Evolutionary conservation across 1,140 invertebrate species (phyloP).

Genomic region (Riptortus pedestris): DNA sequence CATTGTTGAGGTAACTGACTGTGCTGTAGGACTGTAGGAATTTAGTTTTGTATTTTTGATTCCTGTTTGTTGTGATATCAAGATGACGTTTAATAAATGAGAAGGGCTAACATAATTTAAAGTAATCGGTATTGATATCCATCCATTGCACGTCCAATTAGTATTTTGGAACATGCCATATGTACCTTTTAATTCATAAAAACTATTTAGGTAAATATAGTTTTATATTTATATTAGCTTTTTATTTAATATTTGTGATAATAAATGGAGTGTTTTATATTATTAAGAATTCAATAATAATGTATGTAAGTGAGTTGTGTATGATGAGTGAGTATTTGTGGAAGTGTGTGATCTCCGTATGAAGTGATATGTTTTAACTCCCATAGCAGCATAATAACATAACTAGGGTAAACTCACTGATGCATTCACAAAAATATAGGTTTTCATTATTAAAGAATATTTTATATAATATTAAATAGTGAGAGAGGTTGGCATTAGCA

Average conservation of each 20-base stretch:
- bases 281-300: neutral
- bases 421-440: too few species aligned
- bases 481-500: neutral
- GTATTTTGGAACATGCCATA: conserved; percentile 8
- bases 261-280: conserved; percentile 16
- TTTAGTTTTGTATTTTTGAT: neutral
- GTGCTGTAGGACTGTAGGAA: neutral
- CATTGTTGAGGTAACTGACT: neutral
- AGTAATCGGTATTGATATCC: conserved; percentile 14
- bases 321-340: too few species aligned
- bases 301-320: too few species aligned
- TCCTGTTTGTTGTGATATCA: neutral
- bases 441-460: too few species aligned
- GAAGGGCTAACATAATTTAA: too few species aligned
- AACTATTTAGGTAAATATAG: conserved; percentile 12
- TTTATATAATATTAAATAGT: too few species aligned
- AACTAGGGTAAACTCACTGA: too few species aligned
- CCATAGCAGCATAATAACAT: too few species aligned
- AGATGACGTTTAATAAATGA: neutral
- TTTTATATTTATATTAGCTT: conserved; percentile 17
- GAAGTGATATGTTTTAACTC: too few species aligned
- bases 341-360: too few species aligned
- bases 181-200: conserved; percentile 16
- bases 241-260: conserved; percentile 19
- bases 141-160: conserved; percentile 16